A percentile compares a stretch with the other conserved stretches of the same genome.
These are phyloP conservation scores for Stichopus chloronotus DNA, from an alignment of 35 echinoderm and acorn worm genomes.

Conservation along the genomic window DNA sequence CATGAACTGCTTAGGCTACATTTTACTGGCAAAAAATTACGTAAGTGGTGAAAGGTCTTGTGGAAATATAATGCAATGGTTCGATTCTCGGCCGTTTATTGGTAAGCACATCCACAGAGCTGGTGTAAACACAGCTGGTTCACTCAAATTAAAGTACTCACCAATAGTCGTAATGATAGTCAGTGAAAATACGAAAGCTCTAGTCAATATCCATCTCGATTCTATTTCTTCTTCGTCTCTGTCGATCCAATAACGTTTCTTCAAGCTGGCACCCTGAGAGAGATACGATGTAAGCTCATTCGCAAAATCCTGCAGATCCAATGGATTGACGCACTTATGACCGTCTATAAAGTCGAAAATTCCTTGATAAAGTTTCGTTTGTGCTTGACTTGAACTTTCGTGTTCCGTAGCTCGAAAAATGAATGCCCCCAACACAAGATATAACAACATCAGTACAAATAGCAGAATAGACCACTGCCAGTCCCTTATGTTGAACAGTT, in stretches of 20 bases:
- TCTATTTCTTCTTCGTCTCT: background rate
- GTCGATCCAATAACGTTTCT: conserved; percentile 34
- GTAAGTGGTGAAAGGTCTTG: no score
- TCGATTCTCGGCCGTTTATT: no score
- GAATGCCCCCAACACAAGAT: conserved; percentile 1
- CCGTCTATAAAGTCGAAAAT: background rate
- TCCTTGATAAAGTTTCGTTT: background rate
- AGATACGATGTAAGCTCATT: background rate
- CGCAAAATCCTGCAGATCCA: background rate
- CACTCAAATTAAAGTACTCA: background rate
- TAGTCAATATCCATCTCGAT: conserved; percentile 32
- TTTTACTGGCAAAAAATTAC: no score
- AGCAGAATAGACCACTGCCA: conserved; percentile 19
- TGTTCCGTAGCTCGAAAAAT: conserved; percentile 26
- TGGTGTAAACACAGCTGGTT: no score
- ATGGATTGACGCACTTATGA: background rate
- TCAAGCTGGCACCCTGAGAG: background rate
- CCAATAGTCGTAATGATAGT: conserved; percentile 43
- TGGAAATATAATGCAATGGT: no score
- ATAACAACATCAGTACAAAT: background rate
- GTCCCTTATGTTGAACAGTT: background rate
- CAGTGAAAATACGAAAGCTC: conserved; percentile 19
- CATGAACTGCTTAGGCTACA: no score
- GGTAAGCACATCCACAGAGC: no score
- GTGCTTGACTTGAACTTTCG: background rate